Evolutionary conservation across 2,113 vertebrate species (phyloP).

Genomic region (Ochotona curzoniae): DNA sequence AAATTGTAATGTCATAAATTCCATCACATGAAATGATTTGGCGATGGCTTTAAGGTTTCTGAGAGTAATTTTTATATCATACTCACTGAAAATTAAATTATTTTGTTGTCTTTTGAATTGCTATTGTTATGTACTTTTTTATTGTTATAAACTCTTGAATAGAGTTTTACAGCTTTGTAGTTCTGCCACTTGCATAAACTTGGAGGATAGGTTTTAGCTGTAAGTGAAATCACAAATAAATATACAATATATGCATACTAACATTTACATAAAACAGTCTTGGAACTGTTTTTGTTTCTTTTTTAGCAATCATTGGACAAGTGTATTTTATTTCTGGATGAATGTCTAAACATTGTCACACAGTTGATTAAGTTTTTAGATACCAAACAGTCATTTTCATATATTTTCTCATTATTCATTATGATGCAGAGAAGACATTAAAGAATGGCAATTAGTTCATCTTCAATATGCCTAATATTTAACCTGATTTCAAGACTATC

Average conservation of each 20-base stretch:
- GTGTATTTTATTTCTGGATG: background rate
- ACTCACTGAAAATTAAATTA: slow-evolving; percentile 70
- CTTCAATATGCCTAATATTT: background rate
- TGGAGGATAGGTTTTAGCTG: background rate
- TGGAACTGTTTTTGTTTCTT: background rate
- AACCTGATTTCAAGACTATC: background rate
- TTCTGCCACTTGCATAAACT: slow-evolving; percentile 52
- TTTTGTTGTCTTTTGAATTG: slow-evolving; percentile 68
- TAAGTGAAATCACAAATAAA: slow-evolving; percentile 8
- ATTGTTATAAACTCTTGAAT: slow-evolving; percentile 64
- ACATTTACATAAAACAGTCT: slow-evolving; percentile 26
- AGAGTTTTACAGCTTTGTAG: background rate
- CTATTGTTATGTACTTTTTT: slow-evolving; percentile 59
- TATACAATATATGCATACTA: background rate
- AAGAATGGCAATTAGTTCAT: background rate
- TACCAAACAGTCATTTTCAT: background rate
- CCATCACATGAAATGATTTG: slow-evolving; percentile 64
- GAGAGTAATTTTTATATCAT: slow-evolving; percentile 68
- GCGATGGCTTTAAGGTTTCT: slow-evolving; percentile 69
- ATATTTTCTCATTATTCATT: background rate
- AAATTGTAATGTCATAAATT: slow-evolving; percentile 61
- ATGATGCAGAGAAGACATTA: background rate
- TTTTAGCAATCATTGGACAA: background rate
- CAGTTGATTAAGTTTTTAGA: background rate
- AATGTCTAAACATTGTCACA: background rate